Conservation (phyloP, 2,888 invertebrate species). For the Lasioglossum morio region DNA sequence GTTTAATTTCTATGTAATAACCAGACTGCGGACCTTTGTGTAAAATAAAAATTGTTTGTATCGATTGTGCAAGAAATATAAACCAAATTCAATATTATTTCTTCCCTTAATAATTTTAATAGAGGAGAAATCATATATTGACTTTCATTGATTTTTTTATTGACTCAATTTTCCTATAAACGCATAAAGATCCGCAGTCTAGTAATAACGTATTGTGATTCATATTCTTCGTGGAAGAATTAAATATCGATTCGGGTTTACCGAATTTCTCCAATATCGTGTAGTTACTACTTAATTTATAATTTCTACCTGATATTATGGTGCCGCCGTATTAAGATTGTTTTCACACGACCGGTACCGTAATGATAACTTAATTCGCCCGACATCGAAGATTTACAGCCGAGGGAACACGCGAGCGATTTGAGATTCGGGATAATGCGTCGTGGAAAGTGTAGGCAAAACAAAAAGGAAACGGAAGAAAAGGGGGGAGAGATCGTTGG, state of each 20-base stretch:
- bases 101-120: no score
- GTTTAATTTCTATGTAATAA: no score
- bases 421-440: conserved; percentile 60
- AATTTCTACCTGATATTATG: conserved; percentile 54
- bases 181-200: no score
- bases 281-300: conserved; percentile 12
- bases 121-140: no score
- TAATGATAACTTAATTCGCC: conserved; percentile 72
- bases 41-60: no score
- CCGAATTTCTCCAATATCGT: neutral
- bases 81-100: no score
- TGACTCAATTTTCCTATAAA: no score
- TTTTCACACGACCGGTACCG: conserved; percentile 60
- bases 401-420: conserved; percentile 47
- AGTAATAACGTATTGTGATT: no score
- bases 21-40: no score
- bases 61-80: no score
- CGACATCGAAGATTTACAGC: conserved; percentile 70
- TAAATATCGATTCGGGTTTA: neutral
- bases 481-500: conserved; percentile 18
- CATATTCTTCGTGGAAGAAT: no score
- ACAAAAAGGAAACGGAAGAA: conserved; percentile 34
- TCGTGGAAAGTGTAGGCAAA: conserved; percentile 46
- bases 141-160: no score
- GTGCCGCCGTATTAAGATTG: conserved; percentile 61